These are phyloP conservation scores for Numida meleagris DNA, from an alignment of 2,113 vertebrate genomes.

Conservation along the genomic window DNA sequence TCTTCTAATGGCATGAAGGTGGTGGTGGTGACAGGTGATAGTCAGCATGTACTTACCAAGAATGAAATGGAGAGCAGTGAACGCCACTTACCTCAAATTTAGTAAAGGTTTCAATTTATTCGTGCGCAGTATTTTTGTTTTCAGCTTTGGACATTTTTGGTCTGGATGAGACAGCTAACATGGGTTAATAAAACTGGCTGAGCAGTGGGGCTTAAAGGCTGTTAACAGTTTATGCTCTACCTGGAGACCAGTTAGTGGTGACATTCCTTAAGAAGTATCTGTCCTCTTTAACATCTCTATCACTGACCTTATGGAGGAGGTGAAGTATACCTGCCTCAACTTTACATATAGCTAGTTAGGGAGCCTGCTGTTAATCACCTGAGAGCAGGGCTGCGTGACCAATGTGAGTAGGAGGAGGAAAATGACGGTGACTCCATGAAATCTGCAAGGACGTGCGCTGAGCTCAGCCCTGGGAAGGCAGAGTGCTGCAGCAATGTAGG, in stretches of 20 bases:
- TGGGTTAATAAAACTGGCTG: neutral
- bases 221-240: neutral
- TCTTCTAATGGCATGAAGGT: neutral
- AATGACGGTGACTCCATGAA: neutral
- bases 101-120: neutral
- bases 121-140: neutral
- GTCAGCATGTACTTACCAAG: neutral
- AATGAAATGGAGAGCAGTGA: neutral
- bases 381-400: neutral
- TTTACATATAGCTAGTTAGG: neutral
- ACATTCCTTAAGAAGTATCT: neutral
- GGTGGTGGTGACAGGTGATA: neutral
- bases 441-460: neutral
- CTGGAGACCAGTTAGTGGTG: neutral
- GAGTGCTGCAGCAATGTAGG: neutral
- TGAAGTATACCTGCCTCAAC: neutral
- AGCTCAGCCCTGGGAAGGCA: neutral
- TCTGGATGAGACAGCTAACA: neutral
- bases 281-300: neutral
- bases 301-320: neutral
- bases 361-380: neutral
- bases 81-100: neutral
- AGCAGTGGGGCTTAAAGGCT: neutral
- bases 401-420: neutral
- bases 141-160: neutral